A percentile compares a stretch with the other conserved stretches of the same genome.
Conservation (phyloP, 2,888 invertebrate species). For the Hololepta plana region DNA sequence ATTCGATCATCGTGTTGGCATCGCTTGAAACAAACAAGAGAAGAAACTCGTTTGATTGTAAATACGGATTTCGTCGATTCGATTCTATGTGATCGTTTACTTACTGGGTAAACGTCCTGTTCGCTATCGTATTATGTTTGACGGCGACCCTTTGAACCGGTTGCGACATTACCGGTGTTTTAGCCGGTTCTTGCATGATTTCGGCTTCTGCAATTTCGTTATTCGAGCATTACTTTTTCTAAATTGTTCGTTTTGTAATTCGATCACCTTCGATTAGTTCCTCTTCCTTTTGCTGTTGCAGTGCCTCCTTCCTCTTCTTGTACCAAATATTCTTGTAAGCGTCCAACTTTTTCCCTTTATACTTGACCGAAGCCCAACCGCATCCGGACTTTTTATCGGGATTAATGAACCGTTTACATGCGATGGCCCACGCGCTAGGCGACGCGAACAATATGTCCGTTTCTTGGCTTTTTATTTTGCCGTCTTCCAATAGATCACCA, state of each 20-base stretch:
- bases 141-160: conserved; percentile 46
- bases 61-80: background rate
- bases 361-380: conserved; percentile 85
- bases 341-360: conserved; percentile 73
- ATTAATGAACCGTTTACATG: conserved; percentile 79
- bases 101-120: conserved; percentile 61
- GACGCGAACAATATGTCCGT: conserved; percentile 75
- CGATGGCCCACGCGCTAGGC: conserved; percentile 85
- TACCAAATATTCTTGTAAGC: conserved; percentile 77
- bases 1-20: conserved; percentile 75
- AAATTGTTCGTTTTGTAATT: conserved; percentile 5
- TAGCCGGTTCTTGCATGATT: conserved; percentile 3
- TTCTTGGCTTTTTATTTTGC: conserved; percentile 77
- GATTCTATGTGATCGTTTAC: conserved; percentile 17
- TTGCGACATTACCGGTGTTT: conserved; percentile 7
- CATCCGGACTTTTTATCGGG: conserved; percentile 84
- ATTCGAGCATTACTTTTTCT: conserved; percentile 1
- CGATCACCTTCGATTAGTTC: conserved; percentile 10
- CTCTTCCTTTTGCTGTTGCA: conserved; percentile 18
- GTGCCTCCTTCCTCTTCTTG: conserved; percentile 35
- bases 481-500: conserved; percentile 69
- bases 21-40: conserved; percentile 45
- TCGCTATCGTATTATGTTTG: conserved; percentile 57
- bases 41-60: background rate
- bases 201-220: background rate